Percentiles rank a stretch among this genome's conserved stretches.
Evolutionary conservation across 2,888 invertebrate genomes (phyloP).

Genomic region (Eurytoma adleriae): DNA sequence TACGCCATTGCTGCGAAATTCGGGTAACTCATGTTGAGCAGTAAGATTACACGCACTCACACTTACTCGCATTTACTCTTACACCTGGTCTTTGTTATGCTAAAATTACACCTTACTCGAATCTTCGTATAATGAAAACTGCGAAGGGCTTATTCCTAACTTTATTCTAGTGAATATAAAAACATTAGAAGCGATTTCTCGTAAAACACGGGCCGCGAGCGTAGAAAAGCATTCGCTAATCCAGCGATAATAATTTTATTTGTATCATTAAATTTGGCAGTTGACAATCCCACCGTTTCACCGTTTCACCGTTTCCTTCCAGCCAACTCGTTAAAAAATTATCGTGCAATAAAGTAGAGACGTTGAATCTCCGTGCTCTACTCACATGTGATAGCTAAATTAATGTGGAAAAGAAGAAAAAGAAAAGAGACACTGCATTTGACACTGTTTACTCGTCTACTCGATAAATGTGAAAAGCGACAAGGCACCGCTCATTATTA

Average conservation of each 20-base stretch:
- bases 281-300: background rate
- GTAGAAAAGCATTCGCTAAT: background rate
- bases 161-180: too few relatives aligned
- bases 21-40: too few relatives aligned
- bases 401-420: conserved; percentile 15
- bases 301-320: background rate
- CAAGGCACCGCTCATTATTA: conserved; percentile 3
- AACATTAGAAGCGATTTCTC: too few relatives aligned
- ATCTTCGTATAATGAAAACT: too few relatives aligned
- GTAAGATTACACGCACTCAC: too few relatives aligned
- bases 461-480: too few relatives aligned
- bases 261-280: background rate
- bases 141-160: too few relatives aligned
- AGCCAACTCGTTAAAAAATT: conserved; percentile 2
- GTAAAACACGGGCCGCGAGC: background rate
- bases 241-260: background rate
- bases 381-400: conserved; percentile 50
- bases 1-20: too few relatives aligned
- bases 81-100: background rate
- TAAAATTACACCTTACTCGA: too few relatives aligned
- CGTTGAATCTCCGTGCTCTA: conserved; percentile 39
- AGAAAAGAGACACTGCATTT: background rate
- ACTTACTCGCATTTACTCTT: too few relatives aligned
- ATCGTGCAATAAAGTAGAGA: conserved; percentile 43
- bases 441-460: too few relatives aligned